A percentile compares a stretch with the other conserved stretches of the same genome.
Evolutionary conservation across 2,888 invertebrate species (phyloP).

Genomic region (Pardosa pseudoannulata): DNA sequence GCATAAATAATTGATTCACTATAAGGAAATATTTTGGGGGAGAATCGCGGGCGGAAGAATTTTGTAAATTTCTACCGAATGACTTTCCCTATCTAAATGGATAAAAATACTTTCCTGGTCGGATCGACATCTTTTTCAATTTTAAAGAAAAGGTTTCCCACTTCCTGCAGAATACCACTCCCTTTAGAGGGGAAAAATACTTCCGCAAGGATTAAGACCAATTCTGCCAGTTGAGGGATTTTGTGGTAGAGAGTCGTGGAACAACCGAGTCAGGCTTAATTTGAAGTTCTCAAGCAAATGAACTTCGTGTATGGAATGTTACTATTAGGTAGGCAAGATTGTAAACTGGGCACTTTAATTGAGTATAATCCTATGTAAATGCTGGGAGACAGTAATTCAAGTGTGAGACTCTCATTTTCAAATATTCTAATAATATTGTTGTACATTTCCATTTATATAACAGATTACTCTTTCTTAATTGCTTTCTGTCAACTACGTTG

Average conservation of each 20-base stretch:
- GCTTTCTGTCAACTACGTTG: too few species aligned
- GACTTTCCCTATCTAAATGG: conserved; percentile 44
- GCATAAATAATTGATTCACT: conserved; percentile 38
- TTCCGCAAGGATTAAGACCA: conserved; percentile 10
- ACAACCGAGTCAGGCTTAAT: neutral
- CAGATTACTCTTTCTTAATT: too few species aligned
- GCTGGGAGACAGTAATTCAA: too few species aligned
- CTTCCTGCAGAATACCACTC: conserved; percentile 16
- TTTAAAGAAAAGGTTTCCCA: conserved; percentile 7
- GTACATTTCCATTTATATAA: too few species aligned
- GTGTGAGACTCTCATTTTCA: too few species aligned
- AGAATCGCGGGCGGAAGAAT: conserved; percentile 51
- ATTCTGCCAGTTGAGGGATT: neutral
- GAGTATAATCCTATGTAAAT: too few species aligned
- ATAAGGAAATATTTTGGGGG: conserved; percentile 38
- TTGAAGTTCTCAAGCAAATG: neutral
- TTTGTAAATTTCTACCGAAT: conserved; percentile 45
- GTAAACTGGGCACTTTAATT: too few species aligned
- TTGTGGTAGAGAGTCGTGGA: neutral
- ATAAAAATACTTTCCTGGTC: conserved; percentile 62
- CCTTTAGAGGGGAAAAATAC: conserved; percentile 4
- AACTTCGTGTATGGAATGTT: too few species aligned
- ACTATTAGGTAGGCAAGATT: too few species aligned
- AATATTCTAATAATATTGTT: too few species aligned
- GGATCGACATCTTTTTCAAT: conserved; percentile 18